These are phyloP conservation scores for Bombus vancouverensis DNA, from an alignment of 1,140 invertebrate species.

Conservation along the genomic window DNA sequence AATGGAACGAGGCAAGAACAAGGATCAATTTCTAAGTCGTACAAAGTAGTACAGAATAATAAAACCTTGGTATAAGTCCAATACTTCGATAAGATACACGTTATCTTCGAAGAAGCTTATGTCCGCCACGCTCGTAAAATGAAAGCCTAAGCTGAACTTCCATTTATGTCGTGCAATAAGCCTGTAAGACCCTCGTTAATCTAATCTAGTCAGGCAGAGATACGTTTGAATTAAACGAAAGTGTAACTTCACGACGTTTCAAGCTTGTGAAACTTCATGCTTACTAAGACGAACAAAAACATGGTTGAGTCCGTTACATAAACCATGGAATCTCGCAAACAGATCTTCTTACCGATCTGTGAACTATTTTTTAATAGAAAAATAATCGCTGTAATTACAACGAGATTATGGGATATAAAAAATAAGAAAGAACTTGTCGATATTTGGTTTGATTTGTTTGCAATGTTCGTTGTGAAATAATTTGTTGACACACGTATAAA, in stretches of 20 bases:
- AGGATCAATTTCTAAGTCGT: neutral
- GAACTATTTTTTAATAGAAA: no score
- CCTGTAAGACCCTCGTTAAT: slow-evolving; percentile 16
- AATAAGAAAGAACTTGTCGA: no score
- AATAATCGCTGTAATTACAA: no score
- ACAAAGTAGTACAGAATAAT: neutral
- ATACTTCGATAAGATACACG: neutral
- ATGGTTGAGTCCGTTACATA: neutral
- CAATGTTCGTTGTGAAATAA: no score
- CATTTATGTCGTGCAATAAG: slow-evolving; percentile 9
- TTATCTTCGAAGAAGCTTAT: neutral
- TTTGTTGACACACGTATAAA: no score
- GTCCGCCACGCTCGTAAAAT: neutral
- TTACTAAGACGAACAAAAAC: neutral
- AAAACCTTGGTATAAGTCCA: no score
- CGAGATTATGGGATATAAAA: no score
- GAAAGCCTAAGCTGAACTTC: neutral
- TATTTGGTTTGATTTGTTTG: no score
- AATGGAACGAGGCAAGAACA: neutral
- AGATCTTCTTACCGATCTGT: no score
- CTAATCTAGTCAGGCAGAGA: neutral
- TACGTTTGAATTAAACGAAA: neutral
- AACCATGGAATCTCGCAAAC: no score
- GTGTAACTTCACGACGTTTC: neutral
- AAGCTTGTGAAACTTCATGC: neutral